Evolutionary conservation across 2,797 vertebrate genomes (phyloP), one percentile per base, ranked within the genome.

Genomic region (Chaunax sp.): DNA sequence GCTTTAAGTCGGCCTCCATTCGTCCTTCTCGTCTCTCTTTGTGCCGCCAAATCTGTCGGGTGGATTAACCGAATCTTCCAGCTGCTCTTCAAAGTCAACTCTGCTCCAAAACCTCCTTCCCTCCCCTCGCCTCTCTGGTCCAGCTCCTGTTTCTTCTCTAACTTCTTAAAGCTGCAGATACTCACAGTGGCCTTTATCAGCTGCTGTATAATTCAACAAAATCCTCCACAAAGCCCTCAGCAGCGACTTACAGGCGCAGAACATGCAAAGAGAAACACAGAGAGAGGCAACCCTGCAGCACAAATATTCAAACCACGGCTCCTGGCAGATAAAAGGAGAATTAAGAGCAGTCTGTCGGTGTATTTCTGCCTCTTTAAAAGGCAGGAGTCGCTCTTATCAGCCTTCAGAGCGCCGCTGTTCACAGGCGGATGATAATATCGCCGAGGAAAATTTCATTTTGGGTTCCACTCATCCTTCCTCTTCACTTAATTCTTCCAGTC

Each of bases 41-140:
- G 84, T 90, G 83, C 53, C 51, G 61, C 51, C 82, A 89, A 91
- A 92, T 92, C 87, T 90, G 79, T 77, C 45, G 58, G 72, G 75
- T 81, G 87, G 89, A 92, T 93, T 92, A 92, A 75, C 76, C 38
- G 57, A 85, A 77, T 81, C 80, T 87, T 76, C 80, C 65, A 72
- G 77, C 77, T 84, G 85, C 77, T 86, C 86, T 83, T 88, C 78
- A 90, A 83, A 89, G 87, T 87, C 77, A 61, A 59, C 67, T 30
- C 15, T 44, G 38, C 64, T 66, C 54, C 57, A 3, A 14, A 10
- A 18, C 45, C 19, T 26, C 56, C 33, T 16, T 8, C 51, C 50
- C 56, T 35, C 52, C 52, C 47, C n/a, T 13, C 35, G 2, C 64
- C 66, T 62, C 33, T 26, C 26, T 59, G 16, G 43, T 75, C 72